Evolutionary conservation across 2,888 invertebrate genomes (phyloP), one percentile per base, ranked within the genome.

Genomic region (Lochmaea capreae): DNA sequence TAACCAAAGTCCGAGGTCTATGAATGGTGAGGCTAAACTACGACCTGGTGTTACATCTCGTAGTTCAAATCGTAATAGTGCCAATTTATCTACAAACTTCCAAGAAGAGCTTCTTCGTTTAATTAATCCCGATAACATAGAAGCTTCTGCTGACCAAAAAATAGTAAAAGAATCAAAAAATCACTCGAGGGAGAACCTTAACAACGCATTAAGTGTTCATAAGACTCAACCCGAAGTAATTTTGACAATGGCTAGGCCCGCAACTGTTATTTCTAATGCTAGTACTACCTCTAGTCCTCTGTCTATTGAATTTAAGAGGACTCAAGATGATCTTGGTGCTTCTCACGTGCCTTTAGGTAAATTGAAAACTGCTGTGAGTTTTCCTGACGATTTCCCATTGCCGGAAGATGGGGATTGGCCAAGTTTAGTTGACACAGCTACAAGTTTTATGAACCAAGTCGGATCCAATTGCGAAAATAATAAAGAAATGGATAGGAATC

Each of bases 31-130:
- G 77, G 90, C 91, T 0, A 89, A 90, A 80, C 82, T 90, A n/a
- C 83, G 90, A 62, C 88, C 89, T 0, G 89, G 88, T 4, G 88
- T 88, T 1, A 87, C 87, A 6, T 82, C 86, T 63, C 82, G 90
- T 54, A 85, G 86, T 16, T 88, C 89, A 3, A 90, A 91, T 79
- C 85, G 92, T 66, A 91, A 91, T 82, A 92, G 91, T 74, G 90
- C 91, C 12, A 91, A 91, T 84, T 84, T 91, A 58, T 88, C 89
- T 0, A 92, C 90, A 79, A 93, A 92, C 26, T 88, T 94, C 42
- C 93, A 96, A 88, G 96, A 97, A 85, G 97, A 97, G 84, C 93
- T 96, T 89, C 93, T 96, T 89, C 65, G 74, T 49, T 89, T 97
- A 39, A 97, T 97, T 83, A 94, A 95, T 87, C 95, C 95, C 0